These are phyloP conservation scores for Anolis carolinensis DNA, from an alignment of 2,113 vertebrate species.

Conservation along the genomic window DNA sequence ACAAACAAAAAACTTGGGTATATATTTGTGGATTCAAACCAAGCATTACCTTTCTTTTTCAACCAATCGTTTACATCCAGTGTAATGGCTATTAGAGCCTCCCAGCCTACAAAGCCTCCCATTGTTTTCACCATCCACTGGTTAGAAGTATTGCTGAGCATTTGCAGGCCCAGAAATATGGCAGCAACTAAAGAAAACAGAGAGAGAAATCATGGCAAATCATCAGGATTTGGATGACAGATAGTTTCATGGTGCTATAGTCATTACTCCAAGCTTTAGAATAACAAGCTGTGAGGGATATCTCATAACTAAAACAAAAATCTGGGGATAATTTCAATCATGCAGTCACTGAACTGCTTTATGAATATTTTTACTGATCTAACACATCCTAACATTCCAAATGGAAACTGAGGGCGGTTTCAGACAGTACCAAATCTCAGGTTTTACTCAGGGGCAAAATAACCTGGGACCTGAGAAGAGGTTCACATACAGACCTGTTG, in stretches of 20 bases:
- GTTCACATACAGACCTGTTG: no score
- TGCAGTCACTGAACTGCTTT: background rate
- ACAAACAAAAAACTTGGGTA: background rate
- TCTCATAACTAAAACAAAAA: no score
- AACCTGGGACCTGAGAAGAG: no score
- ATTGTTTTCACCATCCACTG: conserved; percentile 77
- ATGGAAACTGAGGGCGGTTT: no score
- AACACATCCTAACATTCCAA: background rate
- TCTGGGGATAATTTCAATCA: background rate
- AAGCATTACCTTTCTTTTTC: conserved; percentile 43
- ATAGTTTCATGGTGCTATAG: background rate
- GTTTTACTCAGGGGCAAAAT: no score
- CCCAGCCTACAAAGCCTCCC: conserved; percentile 78
- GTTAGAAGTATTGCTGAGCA: conserved; percentile 56
- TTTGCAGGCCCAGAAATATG: conserved; percentile 75
- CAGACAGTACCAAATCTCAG: no score
- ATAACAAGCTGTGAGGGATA: background rate
- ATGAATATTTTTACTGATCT: background rate
- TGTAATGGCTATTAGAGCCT: conserved; percentile 63
- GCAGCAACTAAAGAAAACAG: conserved; percentile 68
- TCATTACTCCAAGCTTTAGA: background rate
- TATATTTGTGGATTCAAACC: background rate
- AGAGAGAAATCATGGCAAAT: background rate
- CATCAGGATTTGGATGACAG: background rate
- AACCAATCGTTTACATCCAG: conserved; percentile 54